Evolutionary conservation across 2,888 invertebrate genomes (phyloP), one percentile per base, ranked within the genome.

Genomic region (Junonia oenone): DNA sequence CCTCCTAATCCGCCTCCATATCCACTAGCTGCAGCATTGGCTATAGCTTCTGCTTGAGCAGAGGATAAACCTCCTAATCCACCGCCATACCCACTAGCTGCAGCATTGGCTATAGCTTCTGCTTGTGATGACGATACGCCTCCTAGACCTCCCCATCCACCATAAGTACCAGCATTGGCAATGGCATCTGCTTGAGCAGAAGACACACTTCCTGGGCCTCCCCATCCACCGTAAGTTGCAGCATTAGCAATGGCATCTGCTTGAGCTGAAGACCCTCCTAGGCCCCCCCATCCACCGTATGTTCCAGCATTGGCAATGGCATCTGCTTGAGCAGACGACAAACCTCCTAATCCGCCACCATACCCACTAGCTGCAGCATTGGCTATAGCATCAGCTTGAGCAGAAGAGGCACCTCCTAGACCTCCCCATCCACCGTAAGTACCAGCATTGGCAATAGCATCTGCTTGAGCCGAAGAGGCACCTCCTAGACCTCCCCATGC

Each of bases 381-480:
- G 33, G 15, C 38, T 1, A 11, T 4, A 11, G 38, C 38, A 17
- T 38, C 38, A 9, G 15, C 38, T 19, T 38, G 38, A 11, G 38
- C 38, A 17, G 38, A 19, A 9, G 15, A 17, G 14, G 17, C 8
- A 37, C 35, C 35, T 8, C 11, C 14, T 37, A 38, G 15, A 9
- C 38, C 50, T n/a, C 14, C 49, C 45, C 4, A 37, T 37, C 35
- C 35, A 37, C 35, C 14, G 5, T 22, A 22, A 17, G 40, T 29
- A 17, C 13, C 49, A 15, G 55, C 54, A 27, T 58, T 54, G 0
- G 56, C 61, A 38, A 43, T 13, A 6, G 61, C 60, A 2, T 57
- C 40, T 11, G 54, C 59, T 33, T 56, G 29, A 6, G 57, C 57
- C n/a, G 31, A 31, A 2, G 31, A 31, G 3, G 3, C 9, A 11